Conservation (phyloP, 2,113 vertebrate genomes). For the Semnornis frantzii region DNA sequence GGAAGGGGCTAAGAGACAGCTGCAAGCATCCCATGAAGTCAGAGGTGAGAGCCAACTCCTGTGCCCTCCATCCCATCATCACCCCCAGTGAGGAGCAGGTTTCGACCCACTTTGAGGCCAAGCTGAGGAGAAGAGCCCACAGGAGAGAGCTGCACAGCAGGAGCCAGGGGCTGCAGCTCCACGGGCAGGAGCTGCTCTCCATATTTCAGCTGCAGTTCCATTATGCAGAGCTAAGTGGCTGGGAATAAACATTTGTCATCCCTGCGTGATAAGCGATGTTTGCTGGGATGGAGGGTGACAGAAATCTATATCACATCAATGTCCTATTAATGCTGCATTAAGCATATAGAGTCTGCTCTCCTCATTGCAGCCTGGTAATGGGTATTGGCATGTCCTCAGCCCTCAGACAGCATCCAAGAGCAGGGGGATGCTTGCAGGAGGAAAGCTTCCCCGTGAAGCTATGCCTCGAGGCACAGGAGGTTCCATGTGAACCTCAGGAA, state of each 20-base stretch:
- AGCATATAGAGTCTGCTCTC: conserved; percentile 24
- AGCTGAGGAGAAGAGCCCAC: not conserved
- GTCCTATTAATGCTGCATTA: conserved; percentile 77
- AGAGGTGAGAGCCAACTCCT: not conserved
- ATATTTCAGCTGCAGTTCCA: conserved; percentile 72
- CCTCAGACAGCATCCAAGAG: not conserved
- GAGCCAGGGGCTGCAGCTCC: not conserved
- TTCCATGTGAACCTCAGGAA: no score
- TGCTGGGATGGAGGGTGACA: conserved; percentile 74
- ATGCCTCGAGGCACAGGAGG: no score
- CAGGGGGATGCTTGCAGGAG: not conserved
- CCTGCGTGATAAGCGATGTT: conserved; percentile 67
- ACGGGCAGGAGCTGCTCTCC: conserved; percentile 52
- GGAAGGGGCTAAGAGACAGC: not conserved
- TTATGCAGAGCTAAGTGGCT: conserved; percentile 72
- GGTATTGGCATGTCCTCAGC: conserved; percentile 14
- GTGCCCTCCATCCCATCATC: rapidly evolving
- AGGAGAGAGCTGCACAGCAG: not conserved
- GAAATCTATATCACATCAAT: conserved; percentile 74
- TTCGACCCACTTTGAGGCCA: not conserved
- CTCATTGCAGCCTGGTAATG: conserved; percentile 23
- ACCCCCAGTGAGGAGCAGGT: not conserved
- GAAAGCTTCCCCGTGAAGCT: not conserved
- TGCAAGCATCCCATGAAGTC: not conserved
- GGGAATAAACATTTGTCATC: conserved; percentile 75